Percentiles rank a stretch among this genome's conserved stretches.
Conservation (phyloP, 2,888 invertebrate species). For the Cyclophora albipunctata region DNA sequence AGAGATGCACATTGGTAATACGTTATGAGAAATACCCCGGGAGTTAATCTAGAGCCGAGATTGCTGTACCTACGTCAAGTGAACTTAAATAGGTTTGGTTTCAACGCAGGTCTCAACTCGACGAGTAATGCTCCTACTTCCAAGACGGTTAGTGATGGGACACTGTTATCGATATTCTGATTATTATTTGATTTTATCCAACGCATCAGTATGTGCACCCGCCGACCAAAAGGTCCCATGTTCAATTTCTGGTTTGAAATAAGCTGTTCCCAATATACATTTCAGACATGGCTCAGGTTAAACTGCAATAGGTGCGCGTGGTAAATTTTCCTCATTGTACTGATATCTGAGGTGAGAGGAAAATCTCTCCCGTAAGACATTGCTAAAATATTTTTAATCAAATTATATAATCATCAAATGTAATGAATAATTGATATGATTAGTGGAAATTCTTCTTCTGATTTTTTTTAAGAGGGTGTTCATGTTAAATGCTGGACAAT, state of each 20-base stretch:
- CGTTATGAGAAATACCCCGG: slow-evolving; percentile 28
- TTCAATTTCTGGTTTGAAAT: not conserved
- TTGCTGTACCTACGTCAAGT: slow-evolving; percentile 37
- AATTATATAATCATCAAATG: not conserved
- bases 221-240: not conserved
- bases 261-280: too few species aligned
- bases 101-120: slow-evolving; percentile 30
- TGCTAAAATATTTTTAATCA: not conserved
- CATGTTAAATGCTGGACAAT: too few species aligned
- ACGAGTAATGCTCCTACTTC: slow-evolving; percentile 29
- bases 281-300: too few species aligned
- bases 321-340: not conserved
- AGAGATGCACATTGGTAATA: too few species aligned
- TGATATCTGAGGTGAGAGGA: too few species aligned
- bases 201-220: not conserved
- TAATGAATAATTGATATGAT: not conserved
- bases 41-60: slow-evolving; percentile 38
- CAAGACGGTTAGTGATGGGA: slow-evolving; percentile 17
- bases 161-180: slow-evolving; percentile 10
- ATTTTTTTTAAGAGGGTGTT: too few species aligned
- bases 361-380: not conserved
- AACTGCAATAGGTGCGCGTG: too few species aligned
- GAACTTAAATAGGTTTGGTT: slow-evolving; percentile 52
- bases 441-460: not conserved
- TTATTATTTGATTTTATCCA: not conserved